A percentile compares a stretch with the other conserved stretches of the same genome.
These are phyloP conservation scores for Stenolophus ochropezus DNA, from an alignment of 2,888 invertebrate species.

Conservation along the genomic window DNA sequence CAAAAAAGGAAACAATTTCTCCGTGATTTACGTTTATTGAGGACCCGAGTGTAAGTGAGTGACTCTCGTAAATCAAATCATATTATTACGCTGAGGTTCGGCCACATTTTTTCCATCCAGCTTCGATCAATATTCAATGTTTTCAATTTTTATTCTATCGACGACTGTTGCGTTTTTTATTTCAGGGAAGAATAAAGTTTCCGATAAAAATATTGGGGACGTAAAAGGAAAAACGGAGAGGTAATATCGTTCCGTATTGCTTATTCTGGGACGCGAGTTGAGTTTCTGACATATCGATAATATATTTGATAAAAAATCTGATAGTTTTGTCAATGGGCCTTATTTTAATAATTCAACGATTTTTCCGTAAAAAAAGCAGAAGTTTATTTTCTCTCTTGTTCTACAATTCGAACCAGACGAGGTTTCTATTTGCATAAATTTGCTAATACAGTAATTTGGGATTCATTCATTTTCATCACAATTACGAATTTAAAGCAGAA, in stretches of 20 bases:
- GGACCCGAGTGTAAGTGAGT: conserved; percentile 40
- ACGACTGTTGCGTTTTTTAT: conserved; percentile 56
- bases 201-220: conserved; percentile 26
- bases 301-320: conserved; percentile 7
- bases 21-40: conserved; percentile 49
- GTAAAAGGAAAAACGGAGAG: conserved; percentile 24
- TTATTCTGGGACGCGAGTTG: neutral
- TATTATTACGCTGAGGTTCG: conserved; percentile 42
- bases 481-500: neutral
- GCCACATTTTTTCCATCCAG: neutral
- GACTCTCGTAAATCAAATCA: conserved; percentile 41
- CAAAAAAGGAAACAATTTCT: conserved; percentile 48
- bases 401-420: neutral
- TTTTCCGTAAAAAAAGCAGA: neutral
- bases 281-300: neutral
- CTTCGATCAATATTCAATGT: conserved; percentile 48
- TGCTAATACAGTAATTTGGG: neutral
- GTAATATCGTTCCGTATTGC: conserved; percentile 26
- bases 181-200: conserved; percentile 48
- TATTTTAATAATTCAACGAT: conserved; percentile 1
- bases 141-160: conserved; percentile 52
- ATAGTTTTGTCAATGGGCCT: neutral
- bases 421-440: conserved; percentile 3
- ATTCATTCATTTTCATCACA: neutral
- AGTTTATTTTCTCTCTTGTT: neutral